Evolutionary conservation across 2,113 vertebrate genomes (phyloP).

Genomic region (Phycodurus eques): DNA sequence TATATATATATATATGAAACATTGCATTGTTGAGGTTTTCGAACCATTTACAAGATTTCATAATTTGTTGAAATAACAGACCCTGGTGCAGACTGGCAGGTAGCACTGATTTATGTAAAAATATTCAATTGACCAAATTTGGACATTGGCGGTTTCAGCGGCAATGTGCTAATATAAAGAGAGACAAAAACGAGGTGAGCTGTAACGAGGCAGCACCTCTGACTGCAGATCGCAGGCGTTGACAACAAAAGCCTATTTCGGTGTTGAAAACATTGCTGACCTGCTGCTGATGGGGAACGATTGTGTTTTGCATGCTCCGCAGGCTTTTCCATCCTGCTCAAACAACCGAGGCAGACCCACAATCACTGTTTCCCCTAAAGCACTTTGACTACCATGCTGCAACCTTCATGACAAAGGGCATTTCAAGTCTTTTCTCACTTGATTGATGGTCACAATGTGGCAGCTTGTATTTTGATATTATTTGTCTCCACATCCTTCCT

Average conservation of each 20-base stretch:
- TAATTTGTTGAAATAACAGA: neutral
- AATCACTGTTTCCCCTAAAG: conserved; percentile 50
- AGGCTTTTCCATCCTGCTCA: conserved; percentile 37
- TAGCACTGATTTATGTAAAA: neutral
- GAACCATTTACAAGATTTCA: neutral
- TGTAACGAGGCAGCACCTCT: conserved; percentile 16
- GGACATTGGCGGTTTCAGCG: neutral
- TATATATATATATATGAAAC: neutral
- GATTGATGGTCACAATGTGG: conserved; percentile 41
- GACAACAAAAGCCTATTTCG: conserved; percentile 50
- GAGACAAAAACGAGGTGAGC: conserved; percentile 4
- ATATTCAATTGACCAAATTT: neutral
- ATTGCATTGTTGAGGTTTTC: neutral
- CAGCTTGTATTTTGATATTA: conserved; percentile 35
- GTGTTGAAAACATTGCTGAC: conserved; percentile 59
- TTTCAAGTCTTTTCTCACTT: conserved; percentile 23
- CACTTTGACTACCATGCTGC: conserved; percentile 15
- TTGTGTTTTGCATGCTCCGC: conserved; percentile 72
- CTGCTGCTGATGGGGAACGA: conserved; percentile 61
- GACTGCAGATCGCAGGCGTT: conserved; percentile 41
- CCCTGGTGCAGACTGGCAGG: neutral
- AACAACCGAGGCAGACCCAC: conserved; percentile 36
- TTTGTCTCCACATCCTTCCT: conserved; percentile 40
- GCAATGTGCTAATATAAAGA: conserved; percentile 5
- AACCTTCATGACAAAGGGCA: conserved; percentile 35